These are phyloP conservation scores for Leptura quadrifasciata DNA, from an alignment of 2,888 invertebrate genomes.

Conservation along the genomic window DNA sequence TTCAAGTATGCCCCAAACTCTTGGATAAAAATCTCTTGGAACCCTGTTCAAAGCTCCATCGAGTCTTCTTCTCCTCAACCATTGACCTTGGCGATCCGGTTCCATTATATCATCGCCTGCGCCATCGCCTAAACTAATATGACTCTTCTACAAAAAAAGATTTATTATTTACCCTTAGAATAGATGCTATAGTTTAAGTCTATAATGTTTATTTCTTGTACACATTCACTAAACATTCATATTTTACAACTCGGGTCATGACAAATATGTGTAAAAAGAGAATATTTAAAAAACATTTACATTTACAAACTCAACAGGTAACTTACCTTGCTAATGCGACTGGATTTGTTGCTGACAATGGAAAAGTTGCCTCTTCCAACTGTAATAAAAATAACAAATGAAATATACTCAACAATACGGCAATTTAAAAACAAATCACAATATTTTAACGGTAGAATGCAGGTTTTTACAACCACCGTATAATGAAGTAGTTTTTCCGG, in stretches of 20 bases:
- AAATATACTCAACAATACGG: no score
- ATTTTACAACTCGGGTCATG: no score
- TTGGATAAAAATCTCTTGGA: conserved; percentile 96
- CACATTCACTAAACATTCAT: no score
- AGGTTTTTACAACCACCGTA: no score
- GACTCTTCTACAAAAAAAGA: conserved; percentile 72
- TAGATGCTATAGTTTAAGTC: not conserved
- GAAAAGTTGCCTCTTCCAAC: conserved; percentile 92
- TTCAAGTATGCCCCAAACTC: conserved; percentile 94
- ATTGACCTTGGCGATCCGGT: conserved; percentile 94
- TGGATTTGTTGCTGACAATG: conserved; percentile 90
- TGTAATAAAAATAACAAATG: conserved; percentile 71
- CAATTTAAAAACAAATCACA: not conserved
- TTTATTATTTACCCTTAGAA: not conserved
- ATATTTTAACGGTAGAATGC: no score
- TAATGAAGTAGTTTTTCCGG: no score
- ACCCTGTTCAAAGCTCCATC: conserved; percentile 99
- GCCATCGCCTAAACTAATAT: conserved; percentile 74
- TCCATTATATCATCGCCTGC: conserved; percentile 76
- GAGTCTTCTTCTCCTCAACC: conserved; percentile 93
- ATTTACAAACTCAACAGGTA: no score
- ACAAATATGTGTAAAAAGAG: no score
- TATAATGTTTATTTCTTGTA: not conserved
- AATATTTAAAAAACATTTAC: no score
- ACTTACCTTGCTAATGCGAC: conserved; percentile 88